These are phyloP conservation scores for Cheilosia variabilis DNA, from an alignment of 2,888 invertebrate species.

Conservation along the genomic window DNA sequence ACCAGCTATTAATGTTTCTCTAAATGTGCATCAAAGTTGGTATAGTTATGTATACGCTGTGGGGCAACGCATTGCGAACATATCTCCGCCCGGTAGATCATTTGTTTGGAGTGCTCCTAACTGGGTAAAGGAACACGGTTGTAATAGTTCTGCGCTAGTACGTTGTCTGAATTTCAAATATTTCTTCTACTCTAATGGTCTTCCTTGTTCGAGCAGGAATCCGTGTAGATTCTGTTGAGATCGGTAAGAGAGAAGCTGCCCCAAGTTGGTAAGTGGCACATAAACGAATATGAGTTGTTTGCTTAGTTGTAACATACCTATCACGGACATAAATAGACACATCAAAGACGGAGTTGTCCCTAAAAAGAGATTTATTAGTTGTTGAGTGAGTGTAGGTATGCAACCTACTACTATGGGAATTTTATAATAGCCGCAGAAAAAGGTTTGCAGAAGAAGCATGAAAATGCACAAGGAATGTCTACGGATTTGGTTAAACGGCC, in stretches of 20 bases:
- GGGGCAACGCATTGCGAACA: constrained; percentile 13
- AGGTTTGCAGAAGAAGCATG: no score
- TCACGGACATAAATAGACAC: constrained; percentile 29
- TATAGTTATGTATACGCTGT: not conserved
- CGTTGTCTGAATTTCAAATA: constrained; percentile 37
- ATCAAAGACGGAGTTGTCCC: constrained; percentile 17
- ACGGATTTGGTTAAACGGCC: no score
- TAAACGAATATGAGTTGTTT: constrained; percentile 37
- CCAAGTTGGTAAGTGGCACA: constrained; percentile 50
- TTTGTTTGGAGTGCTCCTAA: constrained; percentile 30
- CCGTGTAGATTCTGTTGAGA: constrained; percentile 24
- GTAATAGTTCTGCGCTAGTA: constrained; percentile 35
- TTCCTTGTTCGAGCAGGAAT: constrained; percentile 46
- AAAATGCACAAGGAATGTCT: no score
- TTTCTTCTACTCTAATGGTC: constrained; percentile 30
- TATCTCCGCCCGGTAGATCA: constrained; percentile 41
- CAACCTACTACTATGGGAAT: no score
- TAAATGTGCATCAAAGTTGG: constrained; percentile 35
- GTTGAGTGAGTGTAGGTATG: no score
- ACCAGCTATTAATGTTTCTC: constrained; percentile 58
- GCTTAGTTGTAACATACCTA: constrained; percentile 4
- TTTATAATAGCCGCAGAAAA: no score
- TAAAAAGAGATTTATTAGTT: not conserved
- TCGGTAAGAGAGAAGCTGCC: constrained; percentile 15
- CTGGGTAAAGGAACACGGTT: constrained; percentile 18